A percentile compares a stretch with the other conserved stretches of the same genome.
These are phyloP conservation scores for Aegithalos caudatus DNA, from an alignment of 2,113 vertebrate species.

Conservation along the genomic window DNA sequence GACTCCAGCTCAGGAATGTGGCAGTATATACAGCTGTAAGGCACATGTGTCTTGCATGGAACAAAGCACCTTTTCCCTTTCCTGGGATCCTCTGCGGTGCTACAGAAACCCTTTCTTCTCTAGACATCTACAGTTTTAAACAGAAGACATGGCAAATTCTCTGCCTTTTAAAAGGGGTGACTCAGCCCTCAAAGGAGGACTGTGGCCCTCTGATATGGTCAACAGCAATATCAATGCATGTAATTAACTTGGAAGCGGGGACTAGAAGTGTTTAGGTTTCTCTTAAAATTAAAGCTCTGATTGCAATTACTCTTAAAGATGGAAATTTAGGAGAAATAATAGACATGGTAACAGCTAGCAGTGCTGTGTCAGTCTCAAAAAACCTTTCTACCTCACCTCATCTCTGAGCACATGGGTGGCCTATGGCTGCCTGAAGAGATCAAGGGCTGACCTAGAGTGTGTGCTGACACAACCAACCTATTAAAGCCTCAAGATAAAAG, in stretches of 20 bases:
- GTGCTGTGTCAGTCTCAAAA: background rate
- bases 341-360: background rate
- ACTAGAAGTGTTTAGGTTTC: background rate
- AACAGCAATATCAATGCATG: background rate
- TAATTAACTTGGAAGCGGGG: background rate
- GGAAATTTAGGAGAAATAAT: background rate
- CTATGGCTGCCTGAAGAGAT: slow-evolving; percentile 24
- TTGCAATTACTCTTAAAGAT: background rate
- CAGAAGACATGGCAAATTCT: background rate
- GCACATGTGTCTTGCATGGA: background rate
- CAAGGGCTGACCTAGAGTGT: slow-evolving; percentile 23
- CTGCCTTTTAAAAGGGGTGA: background rate
- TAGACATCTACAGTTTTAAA: background rate
- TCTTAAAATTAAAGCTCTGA: background rate
- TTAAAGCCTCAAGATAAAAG: slow-evolving; percentile 51
- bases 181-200: background rate
- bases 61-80: background rate
- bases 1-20: background rate
- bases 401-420: slow-evolving; percentile 43
- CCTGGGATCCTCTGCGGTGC: background rate
- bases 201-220: background rate
- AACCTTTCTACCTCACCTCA: slow-evolving; percentile 39
- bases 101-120: background rate
- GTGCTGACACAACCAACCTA: slow-evolving; percentile 29
- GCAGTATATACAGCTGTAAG: background rate